phyloP scores from a whole-genome alignment of 2,113 vertebrate genomes.

The Bubo blakistoni region DNA sequence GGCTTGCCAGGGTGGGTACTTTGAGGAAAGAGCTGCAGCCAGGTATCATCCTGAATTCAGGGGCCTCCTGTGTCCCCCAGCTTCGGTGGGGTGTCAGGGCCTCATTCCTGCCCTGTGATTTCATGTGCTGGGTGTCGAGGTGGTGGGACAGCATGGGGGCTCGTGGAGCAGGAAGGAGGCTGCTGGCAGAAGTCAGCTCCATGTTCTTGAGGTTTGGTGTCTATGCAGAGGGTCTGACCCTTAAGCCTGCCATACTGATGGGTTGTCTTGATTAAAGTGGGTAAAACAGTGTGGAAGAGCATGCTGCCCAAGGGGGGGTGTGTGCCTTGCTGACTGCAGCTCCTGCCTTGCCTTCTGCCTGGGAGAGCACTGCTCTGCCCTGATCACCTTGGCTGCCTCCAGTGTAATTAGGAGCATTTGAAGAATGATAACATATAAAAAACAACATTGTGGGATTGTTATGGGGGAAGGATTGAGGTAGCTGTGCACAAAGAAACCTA shows the following conservation, averaged over 20 bases:
- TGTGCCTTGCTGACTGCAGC: neutral
- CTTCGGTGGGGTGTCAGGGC: rapidly evolving
- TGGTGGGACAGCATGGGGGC: neutral
- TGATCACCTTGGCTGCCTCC: neutral
- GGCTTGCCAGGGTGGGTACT: neutral
- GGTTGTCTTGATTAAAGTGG: neutral
- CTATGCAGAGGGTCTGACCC: neutral
- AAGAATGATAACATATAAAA: neutral
- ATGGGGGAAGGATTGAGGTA: neutral
- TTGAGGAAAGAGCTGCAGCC: neutral
- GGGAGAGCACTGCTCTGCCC: neutral
- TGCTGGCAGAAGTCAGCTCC: neutral
- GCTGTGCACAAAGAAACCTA: neutral
- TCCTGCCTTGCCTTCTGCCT: neutral
- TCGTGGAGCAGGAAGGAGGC: neutral
- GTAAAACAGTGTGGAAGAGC: neutral
- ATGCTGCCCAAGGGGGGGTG: neutral
- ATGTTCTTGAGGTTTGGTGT: neutral
- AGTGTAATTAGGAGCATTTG: neutral
- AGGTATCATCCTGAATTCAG: neutral
- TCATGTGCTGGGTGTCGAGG: neutral
- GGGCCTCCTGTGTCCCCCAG: neutral
- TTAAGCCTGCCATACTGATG: neutral
- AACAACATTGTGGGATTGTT: neutral
- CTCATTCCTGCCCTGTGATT: neutral